Percentiles rank a stretch among this genome's conserved stretches.
These are phyloP conservation scores for Hypotaenidia okinawae DNA, from an alignment of 2,797 vertebrate species.

Conservation along the genomic window DNA sequence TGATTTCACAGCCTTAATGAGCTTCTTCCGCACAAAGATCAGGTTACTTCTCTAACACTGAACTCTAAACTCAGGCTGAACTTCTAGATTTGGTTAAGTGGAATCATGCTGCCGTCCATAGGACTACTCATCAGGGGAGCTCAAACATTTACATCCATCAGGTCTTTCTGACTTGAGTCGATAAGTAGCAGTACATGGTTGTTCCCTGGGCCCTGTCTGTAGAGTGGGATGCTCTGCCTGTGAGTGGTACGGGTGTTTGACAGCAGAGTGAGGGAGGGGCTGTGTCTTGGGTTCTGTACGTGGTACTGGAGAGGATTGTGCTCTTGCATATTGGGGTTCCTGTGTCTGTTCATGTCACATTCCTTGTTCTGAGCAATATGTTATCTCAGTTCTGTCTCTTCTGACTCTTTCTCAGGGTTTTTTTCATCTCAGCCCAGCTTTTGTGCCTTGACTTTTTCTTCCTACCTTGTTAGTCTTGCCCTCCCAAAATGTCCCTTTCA, in stretches of 20 bases:
- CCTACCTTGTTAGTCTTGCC: neutral
- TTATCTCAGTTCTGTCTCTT: neutral
- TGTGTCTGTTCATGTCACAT: fast-evolving
- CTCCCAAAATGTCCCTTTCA: neutral
- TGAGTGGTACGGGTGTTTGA: neutral
- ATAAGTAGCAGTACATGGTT: neutral
- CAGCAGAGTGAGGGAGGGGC: neutral
- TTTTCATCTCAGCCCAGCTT: neutral
- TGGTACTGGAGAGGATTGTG: neutral
- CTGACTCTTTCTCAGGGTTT: neutral
- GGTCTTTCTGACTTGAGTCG: neutral
- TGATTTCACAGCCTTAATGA: neutral
- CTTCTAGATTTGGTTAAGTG: neutral
- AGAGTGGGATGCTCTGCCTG: neutral
- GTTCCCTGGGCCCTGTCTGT: neutral
- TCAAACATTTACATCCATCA: neutral
- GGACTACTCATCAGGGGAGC: neutral
- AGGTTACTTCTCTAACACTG: neutral
- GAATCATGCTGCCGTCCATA: neutral
- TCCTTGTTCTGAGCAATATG: neutral
- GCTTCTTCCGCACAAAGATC: neutral
- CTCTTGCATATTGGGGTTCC: neutral
- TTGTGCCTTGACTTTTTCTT: neutral
- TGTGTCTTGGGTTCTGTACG: neutral
- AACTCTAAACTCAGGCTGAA: neutral